These are phyloP conservation scores for Nannobrachium achirus DNA, from an alignment of 2,113 vertebrate species.

Conservation along the genomic window DNA sequence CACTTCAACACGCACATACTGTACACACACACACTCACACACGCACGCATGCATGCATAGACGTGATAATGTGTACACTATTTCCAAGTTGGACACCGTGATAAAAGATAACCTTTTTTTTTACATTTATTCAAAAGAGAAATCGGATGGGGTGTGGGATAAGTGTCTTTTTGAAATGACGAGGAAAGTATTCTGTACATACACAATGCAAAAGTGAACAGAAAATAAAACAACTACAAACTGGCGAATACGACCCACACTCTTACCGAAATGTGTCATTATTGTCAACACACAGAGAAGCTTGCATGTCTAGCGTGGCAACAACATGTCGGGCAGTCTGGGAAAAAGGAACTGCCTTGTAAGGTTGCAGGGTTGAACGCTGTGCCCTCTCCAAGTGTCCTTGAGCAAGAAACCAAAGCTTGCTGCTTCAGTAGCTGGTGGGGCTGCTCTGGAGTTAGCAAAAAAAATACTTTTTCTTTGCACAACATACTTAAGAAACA, in stretches of 20 bases:
- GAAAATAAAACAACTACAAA: conserved; percentile 16
- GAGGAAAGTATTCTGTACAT: conserved; percentile 39
- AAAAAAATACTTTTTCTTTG: no score
- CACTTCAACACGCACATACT: no score
- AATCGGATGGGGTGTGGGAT: conserved; percentile 33
- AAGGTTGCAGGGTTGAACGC: no score
- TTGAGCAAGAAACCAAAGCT: no score
- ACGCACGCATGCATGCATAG: conserved; percentile 1
- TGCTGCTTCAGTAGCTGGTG: no score
- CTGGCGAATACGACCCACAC: neutral
- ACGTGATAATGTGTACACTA: conserved; percentile 39
- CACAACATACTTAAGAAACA: no score
- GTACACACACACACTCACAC: no score
- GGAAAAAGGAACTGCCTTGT: no score
- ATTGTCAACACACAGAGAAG: neutral
- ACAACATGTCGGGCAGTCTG: no score
- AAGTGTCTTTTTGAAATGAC: conserved; percentile 33
- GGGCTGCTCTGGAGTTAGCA: no score
- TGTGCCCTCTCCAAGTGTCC: no score
- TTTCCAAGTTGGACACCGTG: conserved; percentile 58
- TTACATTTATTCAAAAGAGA: conserved; percentile 41
- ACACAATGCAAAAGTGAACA: conserved; percentile 39
- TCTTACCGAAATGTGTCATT: conserved; percentile 19
- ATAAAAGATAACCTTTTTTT: conserved; percentile 47
- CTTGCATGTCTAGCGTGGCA: neutral